Conservation (phyloP, 2,797 vertebrate genomes). For the Otolemur crassicaudatus region DNA sequence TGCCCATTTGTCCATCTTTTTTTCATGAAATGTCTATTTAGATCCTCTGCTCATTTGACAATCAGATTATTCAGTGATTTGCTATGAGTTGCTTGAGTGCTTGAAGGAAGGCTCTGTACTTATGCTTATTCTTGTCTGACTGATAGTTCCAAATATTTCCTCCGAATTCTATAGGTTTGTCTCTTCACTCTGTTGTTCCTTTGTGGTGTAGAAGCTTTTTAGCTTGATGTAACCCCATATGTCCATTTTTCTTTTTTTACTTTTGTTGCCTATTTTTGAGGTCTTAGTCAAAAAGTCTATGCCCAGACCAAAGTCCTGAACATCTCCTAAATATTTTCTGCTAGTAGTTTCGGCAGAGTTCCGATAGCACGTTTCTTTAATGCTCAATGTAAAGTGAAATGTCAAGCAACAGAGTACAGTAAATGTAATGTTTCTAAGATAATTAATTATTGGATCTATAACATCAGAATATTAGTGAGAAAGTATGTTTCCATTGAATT, state of each 20-base stretch:
- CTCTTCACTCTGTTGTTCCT: not conserved
- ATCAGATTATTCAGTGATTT: not conserved
- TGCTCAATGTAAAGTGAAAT: too few relatives aligned
- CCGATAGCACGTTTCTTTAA: too few relatives aligned
- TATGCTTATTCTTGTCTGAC: not conserved
- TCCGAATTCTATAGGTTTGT: not conserved
- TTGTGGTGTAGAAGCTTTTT: not conserved
- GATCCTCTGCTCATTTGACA: not conserved
- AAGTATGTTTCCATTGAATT: not conserved
- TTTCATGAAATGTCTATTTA: not conserved
- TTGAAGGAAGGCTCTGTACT: not conserved
- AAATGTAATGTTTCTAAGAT: not conserved
- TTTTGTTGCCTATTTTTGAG: not conserved
- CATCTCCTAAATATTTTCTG: too few relatives aligned
- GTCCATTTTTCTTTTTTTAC: not conserved
- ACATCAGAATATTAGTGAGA: not conserved
- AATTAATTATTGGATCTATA: not conserved
- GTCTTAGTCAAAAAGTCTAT: not conserved
- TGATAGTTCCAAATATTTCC: not conserved
- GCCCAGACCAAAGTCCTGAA: not conserved
- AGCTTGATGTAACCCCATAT: not conserved
- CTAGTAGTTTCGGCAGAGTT: too few relatives aligned
- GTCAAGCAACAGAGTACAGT: not conserved
- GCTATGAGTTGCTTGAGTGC: not conserved
- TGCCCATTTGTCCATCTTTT: not conserved